Base-by-base conservation (phyloP, 2,113 vertebrate species). In the Menura novaehollandiae region DNA sequence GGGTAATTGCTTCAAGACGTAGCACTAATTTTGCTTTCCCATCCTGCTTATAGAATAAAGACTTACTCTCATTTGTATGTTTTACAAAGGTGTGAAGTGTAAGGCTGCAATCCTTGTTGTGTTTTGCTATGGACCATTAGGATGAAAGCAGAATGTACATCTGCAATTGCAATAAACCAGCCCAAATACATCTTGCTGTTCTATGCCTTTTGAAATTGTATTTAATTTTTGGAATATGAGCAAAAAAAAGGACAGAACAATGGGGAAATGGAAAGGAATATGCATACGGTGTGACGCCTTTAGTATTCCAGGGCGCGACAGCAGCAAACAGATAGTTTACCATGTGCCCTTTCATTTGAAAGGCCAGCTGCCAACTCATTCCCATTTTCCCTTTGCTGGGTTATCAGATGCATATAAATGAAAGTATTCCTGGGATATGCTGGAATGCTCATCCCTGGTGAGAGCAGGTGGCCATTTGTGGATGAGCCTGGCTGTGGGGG, bases 281-380 rank as follows among this genome's bases (percentile, higher is more conserved):
- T 71, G 62, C 89, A 72, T 64, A 46, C n/a, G 4, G 8, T 64
- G 69, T 28, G 49, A 82, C 18, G 11, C 58, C 78, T 60, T 95
- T 91, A 86, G 95, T 73, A 97, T 97, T 97, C 85, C 76, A 73
- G 69, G 80, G 86, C 92, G 84, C 68, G 53, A 68, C 93, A 96
- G 91, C 88, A 95, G 88, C 85, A 94, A 93, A 63, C 93, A 96
- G 79, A 58, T 23, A 79, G 44, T 91, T 94, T 92, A 66, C 94
- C 76, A 4, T 28, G 83, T 92, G 95, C 89, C 96, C 97, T 97
- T 97, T 97, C 90, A 83, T 89, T 94, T 3, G 27, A 97, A 98
- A 98, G 97, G 97, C 95, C 97, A 93, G 92, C 94, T 97, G 96
- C 95, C 95, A 97, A 15, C 94, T 93, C 84, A 16, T 67, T 96